Evolutionary conservation across 2,888 invertebrate species (phyloP).

Genomic region (Dastarcus helophoroides): DNA sequence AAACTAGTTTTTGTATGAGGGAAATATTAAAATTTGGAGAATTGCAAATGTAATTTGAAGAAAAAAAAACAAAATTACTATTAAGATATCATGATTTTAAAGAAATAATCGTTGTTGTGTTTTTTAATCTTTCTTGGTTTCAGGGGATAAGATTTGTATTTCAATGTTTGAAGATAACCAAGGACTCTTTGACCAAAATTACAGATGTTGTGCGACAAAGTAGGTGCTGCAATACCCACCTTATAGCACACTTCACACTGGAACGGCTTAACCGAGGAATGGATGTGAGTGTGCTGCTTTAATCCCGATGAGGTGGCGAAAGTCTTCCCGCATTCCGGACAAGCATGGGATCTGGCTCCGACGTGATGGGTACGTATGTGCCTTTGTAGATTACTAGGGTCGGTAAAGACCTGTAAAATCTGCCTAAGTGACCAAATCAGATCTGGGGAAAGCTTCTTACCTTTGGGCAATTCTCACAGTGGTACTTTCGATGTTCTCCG

Average conservation of each 20-base stretch:
- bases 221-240: no score
- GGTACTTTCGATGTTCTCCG: conserved; percentile 74
- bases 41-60: no score
- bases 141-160: no score
- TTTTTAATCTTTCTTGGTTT: no score
- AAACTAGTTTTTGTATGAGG: no score
- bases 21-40: no score
- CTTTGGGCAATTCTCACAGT: conserved; percentile 87
- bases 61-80: no score
- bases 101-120: no score
- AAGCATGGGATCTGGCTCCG: conserved; percentile 92
- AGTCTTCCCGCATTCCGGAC: conserved; percentile 96
- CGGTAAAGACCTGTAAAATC: conserved; percentile 76
- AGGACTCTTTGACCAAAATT: no score
- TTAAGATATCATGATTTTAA: neutral
- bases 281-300: conserved; percentile 98
- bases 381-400: conserved; percentile 91
- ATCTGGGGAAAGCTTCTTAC: conserved; percentile 37
- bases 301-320: conserved; percentile 96
- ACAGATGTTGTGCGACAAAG: no score
- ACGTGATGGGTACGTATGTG: conserved; percentile 94
- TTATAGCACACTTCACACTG: conserved; percentile 95
- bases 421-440: neutral
- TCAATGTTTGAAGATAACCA: no score
- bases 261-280: conserved; percentile 96